Evolutionary conservation across 2,888 invertebrate genomes (phyloP).

Genomic region (Horisme vitalbata): DNA sequence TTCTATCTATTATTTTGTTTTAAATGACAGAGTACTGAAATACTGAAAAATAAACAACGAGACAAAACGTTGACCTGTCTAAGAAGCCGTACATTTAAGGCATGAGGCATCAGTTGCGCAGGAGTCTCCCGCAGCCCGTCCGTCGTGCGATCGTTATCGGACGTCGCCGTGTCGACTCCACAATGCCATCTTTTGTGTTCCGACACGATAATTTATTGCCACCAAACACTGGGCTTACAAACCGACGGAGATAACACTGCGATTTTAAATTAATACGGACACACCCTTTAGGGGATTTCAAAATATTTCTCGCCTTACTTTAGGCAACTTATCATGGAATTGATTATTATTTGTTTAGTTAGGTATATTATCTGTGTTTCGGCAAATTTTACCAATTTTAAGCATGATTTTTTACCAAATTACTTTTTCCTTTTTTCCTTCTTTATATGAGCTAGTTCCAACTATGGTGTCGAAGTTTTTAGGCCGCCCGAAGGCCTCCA

Average conservation of each 20-base stretch:
- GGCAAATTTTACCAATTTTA: too few species aligned
- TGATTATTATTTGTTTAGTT: neutral
- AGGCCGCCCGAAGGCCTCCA: too few species aligned
- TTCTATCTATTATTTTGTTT: conserved; percentile 23
- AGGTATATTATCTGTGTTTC: too few species aligned
- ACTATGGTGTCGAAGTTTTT: too few species aligned
- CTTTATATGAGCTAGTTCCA: too few species aligned
- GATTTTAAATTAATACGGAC: conserved; percentile 59
- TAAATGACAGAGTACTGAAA: conserved; percentile 7
- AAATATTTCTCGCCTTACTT: conserved; percentile 27
- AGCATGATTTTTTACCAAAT: too few species aligned
- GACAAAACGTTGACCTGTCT: conserved; percentile 24
- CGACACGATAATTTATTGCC: conserved; percentile 76
- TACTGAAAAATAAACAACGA: conserved; percentile 15
- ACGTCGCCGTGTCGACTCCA: conserved; percentile 73
- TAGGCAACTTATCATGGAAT: conserved; percentile 1
- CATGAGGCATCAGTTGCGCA: conserved; percentile 33
- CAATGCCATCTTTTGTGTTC: conserved; percentile 79
- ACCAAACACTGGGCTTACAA: conserved; percentile 68
- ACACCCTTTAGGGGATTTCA: conserved; percentile 40
- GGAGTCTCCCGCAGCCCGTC: conserved; percentile 39
- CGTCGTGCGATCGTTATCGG: conserved; percentile 67
- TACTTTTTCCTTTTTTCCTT: too few species aligned
- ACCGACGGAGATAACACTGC: conserved; percentile 60
- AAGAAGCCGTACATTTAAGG: conserved; percentile 26